Evolutionary conservation across 2,113 vertebrate species (phyloP), one percentile per base, ranked within the genome.

Genomic region (Lutjanus erythropterus): DNA sequence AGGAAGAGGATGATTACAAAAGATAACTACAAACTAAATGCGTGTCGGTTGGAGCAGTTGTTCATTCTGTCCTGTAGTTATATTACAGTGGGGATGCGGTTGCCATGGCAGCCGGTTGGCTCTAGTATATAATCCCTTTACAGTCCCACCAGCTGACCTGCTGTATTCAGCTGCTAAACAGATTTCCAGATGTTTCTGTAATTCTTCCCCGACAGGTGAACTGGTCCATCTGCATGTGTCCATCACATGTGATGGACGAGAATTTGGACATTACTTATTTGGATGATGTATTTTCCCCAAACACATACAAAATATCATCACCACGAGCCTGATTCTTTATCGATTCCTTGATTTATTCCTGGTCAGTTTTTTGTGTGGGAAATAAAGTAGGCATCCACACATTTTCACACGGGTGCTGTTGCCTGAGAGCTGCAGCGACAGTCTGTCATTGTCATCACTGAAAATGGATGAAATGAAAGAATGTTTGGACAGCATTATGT

Each of bases 61-160:
- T 73, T 55, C 5, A 12, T 66, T 6, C 37, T 10, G 25, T 50
- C 55, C 31, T 49, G 49, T 44, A 2, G 79, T 67, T 5, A 56
- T 52, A 5, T 27, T 18, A 10, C 11, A 18, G 71, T 4, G 39
- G 33, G 55, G 76, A 83, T 78, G 79, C 7, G 49, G 71, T 83
- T 83, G 15, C 82, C 76, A 70, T 79, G 81, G 84, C 31, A 83
- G n/a, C 71, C 46, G 3, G n/a, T 71, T 47, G 42, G 71, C 65
- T 62, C 47, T 5, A 1, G 25, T 74, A 6, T 39, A 53, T 59
- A 73, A 77, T 77, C 72, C 67, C 25, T 49, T 75, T 31, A 64
- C 41, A 68, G 65, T 64, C 67, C 19, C 62, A 81, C 55, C 65
- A 78, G 78, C 35, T 66, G 75, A 85, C 67, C 79, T 10, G 72